phyloP scores from a whole-genome alignment of 2,888 invertebrate genomes.

The Zeuzera pyrina region DNA sequence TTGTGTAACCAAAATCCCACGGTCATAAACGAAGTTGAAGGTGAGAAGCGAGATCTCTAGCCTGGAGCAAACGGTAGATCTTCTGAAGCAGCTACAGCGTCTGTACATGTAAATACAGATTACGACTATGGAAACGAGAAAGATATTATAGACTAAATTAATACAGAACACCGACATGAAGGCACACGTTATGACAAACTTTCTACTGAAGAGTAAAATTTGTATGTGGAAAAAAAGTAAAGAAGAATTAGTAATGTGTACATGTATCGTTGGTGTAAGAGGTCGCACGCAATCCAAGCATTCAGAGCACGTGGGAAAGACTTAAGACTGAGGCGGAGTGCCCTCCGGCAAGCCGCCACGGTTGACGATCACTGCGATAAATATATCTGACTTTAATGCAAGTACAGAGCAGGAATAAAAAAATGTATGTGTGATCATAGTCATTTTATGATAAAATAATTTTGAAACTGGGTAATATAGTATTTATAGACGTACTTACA shows the following conservation, averaged over 20 bases:
- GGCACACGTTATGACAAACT: too few species aligned
- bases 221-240: slow-evolving; percentile 26
- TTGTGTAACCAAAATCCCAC: slow-evolving; percentile 50
- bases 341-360: slow-evolving; percentile 54
- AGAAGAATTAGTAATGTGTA: slow-evolving; percentile 37
- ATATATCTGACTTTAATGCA: slow-evolving; percentile 59
- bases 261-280: slow-evolving; percentile 42
- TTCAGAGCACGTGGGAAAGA: slow-evolving; percentile 70
- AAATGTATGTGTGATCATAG: slow-evolving; percentile 34
- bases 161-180: too few species aligned
- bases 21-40: slow-evolving; percentile 52
- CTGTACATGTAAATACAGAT: slow-evolving; percentile 35
- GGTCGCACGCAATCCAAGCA: slow-evolving; percentile 70
- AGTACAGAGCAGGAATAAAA: slow-evolving; percentile 39
- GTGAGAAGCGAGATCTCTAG: slow-evolving; percentile 54
- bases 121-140: slow-evolving; percentile 22
- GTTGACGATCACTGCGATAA: slow-evolving; percentile 70
- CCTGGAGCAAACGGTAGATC: slow-evolving; percentile 69
- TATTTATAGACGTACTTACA: too few species aligned
- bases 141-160: too few species aligned
- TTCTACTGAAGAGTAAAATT: too few species aligned
- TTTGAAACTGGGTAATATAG: too few species aligned
- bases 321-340: slow-evolving; percentile 48
- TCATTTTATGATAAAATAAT: too few species aligned
- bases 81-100: slow-evolving; percentile 58